A percentile compares a stretch with the other conserved stretches of the same genome.
Conservation (phyloP, 2,113 vertebrate genomes). For the Grallaria varia region DNA sequence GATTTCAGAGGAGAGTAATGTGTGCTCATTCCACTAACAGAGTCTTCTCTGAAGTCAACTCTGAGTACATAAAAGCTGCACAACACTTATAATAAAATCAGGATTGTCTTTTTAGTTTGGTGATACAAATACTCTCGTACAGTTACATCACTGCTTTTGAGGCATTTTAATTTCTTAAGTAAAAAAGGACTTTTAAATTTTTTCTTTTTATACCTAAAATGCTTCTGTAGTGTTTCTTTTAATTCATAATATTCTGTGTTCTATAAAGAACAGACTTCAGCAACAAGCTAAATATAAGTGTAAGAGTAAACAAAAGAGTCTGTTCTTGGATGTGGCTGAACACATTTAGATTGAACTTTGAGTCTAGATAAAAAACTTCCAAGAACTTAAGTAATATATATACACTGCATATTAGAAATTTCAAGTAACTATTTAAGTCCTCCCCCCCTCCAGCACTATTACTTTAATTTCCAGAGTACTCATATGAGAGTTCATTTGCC, state of each 20-base stretch:
- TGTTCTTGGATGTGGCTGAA: accelerated
- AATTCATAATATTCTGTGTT: not conserved
- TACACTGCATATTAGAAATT: not conserved
- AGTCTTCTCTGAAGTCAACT: not conserved
- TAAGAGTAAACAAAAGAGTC: not conserved
- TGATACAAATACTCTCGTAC: not conserved
- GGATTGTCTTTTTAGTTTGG: not conserved
- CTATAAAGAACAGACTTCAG: not conserved
- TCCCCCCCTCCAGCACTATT: not conserved
- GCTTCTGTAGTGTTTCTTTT: not conserved
- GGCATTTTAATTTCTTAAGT: not conserved
- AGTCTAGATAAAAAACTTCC: not conserved
- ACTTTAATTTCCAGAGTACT: conserved; percentile 18
- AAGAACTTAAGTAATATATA: not conserved
- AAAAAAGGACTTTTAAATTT: not conserved
- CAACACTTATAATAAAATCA: not conserved
- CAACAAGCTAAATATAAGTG: not conserved
- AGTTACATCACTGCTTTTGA: not conserved
- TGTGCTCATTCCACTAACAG: not conserved
- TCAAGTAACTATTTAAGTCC: not conserved
- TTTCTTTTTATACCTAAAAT: not conserved
- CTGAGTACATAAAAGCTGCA: not conserved
- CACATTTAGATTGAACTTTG: not conserved
- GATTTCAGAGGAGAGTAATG: not conserved
- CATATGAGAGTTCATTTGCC: conserved; percentile 4